Conservation (phyloP, 1,140 invertebrate species). For the Temnothorax curvispinosus region DNA sequence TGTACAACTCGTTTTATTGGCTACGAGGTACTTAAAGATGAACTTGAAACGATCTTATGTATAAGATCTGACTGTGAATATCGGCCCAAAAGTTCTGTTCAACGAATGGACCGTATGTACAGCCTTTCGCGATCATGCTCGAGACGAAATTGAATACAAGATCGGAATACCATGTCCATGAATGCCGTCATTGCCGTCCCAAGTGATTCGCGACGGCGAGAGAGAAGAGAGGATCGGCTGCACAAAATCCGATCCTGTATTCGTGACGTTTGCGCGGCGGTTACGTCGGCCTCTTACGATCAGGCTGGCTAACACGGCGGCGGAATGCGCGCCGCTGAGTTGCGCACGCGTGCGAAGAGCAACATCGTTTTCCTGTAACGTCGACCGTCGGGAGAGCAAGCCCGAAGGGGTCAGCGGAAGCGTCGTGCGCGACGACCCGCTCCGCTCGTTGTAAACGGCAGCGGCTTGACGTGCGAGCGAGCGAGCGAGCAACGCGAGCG, state of each 20-base stretch:
- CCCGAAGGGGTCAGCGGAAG: constrained; percentile 61
- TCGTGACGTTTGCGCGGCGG: constrained; percentile 38
- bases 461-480: neutral
- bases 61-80: too few relatives aligned
- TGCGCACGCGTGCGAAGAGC: constrained; percentile 53
- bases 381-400: constrained; percentile 9
- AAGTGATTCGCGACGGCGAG: neutral
- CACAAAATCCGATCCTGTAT: neutral
- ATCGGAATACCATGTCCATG: neutral
- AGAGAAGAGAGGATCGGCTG: neutral
- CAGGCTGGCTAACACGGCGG: constrained; percentile 31
- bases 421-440: constrained; percentile 24
- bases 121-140: too few relatives aligned
- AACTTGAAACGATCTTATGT: too few relatives aligned
- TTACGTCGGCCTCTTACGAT: constrained; percentile 33
- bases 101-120: too few relatives aligned
- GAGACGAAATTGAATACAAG: neutral
- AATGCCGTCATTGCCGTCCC: neutral
- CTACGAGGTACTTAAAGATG: too few relatives aligned
- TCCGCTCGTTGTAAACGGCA: constrained; percentile 42
- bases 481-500: constrained; percentile 1
- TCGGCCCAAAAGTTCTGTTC: too few relatives aligned
- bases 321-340: constrained; percentile 55
- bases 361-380: constrained; percentile 68
- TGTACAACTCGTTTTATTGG: too few relatives aligned